These are phyloP conservation scores for Telenomus remus DNA, from an alignment of 1,140 invertebrate genomes.

Conservation along the genomic window DNA sequence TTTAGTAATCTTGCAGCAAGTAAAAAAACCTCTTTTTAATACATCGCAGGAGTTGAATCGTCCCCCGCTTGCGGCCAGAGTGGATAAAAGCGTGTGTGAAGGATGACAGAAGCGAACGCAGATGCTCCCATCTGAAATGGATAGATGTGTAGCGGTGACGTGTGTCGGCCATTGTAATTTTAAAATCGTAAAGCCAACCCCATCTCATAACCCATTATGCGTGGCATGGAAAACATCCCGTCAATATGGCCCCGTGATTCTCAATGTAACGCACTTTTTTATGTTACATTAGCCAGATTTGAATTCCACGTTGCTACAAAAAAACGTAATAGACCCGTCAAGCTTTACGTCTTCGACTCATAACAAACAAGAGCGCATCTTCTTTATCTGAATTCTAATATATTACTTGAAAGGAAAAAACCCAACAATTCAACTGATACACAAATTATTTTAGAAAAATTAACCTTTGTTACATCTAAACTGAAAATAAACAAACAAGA, in stretches of 20 bases:
- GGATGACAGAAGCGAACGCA: constrained; percentile 65
- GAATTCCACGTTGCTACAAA: background rate
- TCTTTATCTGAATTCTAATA: background rate
- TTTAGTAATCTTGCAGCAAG: constrained; percentile 9
- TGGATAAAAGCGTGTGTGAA: constrained; percentile 62
- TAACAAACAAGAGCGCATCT: background rate
- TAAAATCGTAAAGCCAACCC: constrained; percentile 66
- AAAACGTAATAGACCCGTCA: constrained; percentile 31
- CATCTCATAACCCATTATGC: constrained; percentile 53
- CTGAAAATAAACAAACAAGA: too few relatives aligned
- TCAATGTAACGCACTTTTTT: constrained; percentile 38
- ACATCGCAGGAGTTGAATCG: constrained; percentile 35
- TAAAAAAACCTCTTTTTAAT: constrained; percentile 37
- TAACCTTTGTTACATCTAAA: too few relatives aligned
- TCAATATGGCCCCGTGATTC: constrained; percentile 53
- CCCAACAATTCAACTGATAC: too few relatives aligned
- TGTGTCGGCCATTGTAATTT: constrained; percentile 72
- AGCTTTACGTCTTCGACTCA: constrained; percentile 5
- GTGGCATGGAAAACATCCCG: constrained; percentile 44
- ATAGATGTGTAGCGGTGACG: constrained; percentile 63
- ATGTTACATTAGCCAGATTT: constrained; percentile 40
- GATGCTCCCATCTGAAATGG: constrained; percentile 66
- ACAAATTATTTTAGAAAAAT: too few relatives aligned
- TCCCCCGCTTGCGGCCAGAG: constrained; percentile 39
- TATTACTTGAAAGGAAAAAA: too few relatives aligned